Conservation (phyloP, 2,797 vertebrate species). For the Spatula clypeata region DNA sequence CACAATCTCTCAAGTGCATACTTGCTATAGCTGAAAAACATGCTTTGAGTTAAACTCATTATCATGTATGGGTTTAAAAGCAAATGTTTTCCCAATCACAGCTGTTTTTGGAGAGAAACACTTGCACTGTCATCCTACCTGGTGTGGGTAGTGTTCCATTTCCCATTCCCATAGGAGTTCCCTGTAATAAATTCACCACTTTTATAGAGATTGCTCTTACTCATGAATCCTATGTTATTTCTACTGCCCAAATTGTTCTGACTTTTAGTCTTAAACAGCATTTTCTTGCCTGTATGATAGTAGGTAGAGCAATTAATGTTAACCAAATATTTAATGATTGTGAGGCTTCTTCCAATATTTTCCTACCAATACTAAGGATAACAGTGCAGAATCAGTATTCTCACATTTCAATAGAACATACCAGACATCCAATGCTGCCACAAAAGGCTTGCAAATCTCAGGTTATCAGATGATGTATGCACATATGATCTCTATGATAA, state of each 20-base stretch:
- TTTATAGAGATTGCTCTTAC: neutral
- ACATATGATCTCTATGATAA: neutral
- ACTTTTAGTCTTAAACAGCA: neutral
- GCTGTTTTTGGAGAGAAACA: neutral
- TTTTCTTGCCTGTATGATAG: neutral
- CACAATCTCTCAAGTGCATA: neutral
- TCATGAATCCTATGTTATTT: neutral
- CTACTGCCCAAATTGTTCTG: neutral
- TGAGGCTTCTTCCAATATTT: neutral
- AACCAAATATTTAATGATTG: neutral
- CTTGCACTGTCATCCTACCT: neutral
- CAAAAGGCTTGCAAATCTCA: neutral
- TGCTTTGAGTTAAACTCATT: neutral
- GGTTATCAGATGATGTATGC: neutral
- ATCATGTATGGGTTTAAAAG: neutral
- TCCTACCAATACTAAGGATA: neutral
- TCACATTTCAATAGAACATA: neutral
- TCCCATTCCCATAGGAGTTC: neutral
- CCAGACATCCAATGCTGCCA: neutral
- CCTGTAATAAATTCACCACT: neutral
- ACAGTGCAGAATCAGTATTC: neutral
- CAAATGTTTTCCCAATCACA: neutral
- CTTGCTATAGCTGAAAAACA: neutral
- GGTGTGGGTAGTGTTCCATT: neutral
- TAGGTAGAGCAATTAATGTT: neutral